Percentiles rank a stretch among this genome's conserved stretches.
These are phyloP conservation scores for Drosophila chauvacae DNA, from an alignment of 1,140 invertebrate genomes.

Conservation along the genomic window DNA sequence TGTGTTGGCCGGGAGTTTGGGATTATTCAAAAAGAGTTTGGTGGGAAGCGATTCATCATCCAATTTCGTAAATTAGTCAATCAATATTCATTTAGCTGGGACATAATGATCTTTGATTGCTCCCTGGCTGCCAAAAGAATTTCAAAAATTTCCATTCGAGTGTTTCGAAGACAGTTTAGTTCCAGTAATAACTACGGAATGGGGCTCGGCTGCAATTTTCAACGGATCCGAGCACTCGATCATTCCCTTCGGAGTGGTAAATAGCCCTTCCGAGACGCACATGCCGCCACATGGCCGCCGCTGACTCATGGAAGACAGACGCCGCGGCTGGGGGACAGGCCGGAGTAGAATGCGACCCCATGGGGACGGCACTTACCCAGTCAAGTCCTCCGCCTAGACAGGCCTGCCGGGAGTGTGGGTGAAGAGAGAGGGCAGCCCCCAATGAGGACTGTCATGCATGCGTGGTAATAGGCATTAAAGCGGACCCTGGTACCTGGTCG, in stretches of 20 bases:
- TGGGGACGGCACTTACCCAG: constrained; percentile 57
- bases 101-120: constrained; percentile 45
- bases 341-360: constrained; percentile 42
- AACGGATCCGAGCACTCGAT: constrained; percentile 34
- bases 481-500: constrained; percentile 36
- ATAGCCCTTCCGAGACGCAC: constrained; percentile 19
- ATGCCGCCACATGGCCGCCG: constrained; percentile 13
- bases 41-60: constrained; percentile 14
- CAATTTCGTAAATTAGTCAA: constrained; percentile 26
- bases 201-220: constrained; percentile 41
- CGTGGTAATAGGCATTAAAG: constrained; percentile 76
- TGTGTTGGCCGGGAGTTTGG: background rate
- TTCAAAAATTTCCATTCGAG: constrained; percentile 39
- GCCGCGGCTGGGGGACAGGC: background rate
- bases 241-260: constrained; percentile 39
- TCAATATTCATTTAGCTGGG: constrained; percentile 28
- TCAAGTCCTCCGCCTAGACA: constrained; percentile 66
- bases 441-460: constrained; percentile 69
- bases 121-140: constrained; percentile 23
- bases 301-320: constrained; percentile 34
- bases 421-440: constrained; percentile 15
- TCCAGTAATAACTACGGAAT: constrained; percentile 37
- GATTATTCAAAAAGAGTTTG: background rate
- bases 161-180: constrained; percentile 19
- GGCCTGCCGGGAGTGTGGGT: constrained; percentile 39